phyloP scores from a whole-genome alignment of 2,113 vertebrate species.

The Mirza zaza region DNA sequence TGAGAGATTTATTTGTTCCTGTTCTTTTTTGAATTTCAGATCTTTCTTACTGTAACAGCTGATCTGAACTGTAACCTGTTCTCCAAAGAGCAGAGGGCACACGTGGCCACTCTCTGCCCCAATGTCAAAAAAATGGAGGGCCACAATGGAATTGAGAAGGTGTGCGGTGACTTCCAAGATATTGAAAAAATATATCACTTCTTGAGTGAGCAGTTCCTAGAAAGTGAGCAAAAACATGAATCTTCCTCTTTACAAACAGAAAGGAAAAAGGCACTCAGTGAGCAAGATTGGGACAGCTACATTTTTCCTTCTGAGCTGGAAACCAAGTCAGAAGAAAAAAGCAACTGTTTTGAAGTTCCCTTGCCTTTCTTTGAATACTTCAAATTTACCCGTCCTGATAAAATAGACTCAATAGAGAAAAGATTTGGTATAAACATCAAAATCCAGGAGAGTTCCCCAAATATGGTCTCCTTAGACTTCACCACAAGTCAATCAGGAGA shows the following conservation, averaged over 20 bases:
- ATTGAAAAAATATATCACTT: constrained; percentile 81
- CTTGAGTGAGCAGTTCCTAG: constrained; percentile 74
- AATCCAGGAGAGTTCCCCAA: fast-evolving
- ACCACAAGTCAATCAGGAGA: neutral
- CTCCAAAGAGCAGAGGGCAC: constrained; percentile 77
- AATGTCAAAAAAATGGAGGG: constrained; percentile 65
- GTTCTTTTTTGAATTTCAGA: constrained; percentile 77
- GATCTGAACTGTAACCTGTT: constrained; percentile 81
- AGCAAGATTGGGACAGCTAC: neutral
- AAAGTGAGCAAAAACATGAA: neutral
- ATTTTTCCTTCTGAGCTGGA: neutral
- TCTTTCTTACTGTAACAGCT: constrained; percentile 83
- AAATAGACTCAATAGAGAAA: constrained; percentile 39
- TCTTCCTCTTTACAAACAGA: neutral
- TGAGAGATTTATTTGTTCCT: constrained; percentile 41
- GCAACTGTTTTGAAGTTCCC: neutral
- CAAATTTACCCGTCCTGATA: neutral
- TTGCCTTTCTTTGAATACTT: constrained; percentile 81
- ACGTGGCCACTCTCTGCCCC: constrained; percentile 73
- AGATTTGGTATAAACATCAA: neutral
- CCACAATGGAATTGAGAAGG: constrained; percentile 52
- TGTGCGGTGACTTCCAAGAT: constrained; percentile 81
- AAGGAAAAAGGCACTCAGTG: neutral
- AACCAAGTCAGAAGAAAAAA: neutral
- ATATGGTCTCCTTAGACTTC: constrained; percentile 43